Conservation (phyloP, 1,140 invertebrate genomes). For the Drosophila repletoides region DNA sequence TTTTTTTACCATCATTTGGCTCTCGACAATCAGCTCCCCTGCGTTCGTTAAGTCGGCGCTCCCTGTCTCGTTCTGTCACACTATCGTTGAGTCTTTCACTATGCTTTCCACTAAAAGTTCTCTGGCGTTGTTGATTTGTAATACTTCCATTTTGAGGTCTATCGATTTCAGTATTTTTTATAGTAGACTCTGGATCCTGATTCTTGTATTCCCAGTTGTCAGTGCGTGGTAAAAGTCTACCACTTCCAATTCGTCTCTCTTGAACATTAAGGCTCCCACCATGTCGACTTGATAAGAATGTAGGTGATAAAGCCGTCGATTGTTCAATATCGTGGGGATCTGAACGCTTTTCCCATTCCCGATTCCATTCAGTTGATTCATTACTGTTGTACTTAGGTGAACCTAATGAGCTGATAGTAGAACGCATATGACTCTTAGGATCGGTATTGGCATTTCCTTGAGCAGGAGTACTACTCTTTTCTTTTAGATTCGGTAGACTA, state of each 20-base stretch:
- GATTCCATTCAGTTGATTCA: slow-evolving; percentile 17
- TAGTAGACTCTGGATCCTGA: slow-evolving; percentile 19
- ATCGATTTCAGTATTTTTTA: slow-evolving; percentile 49
- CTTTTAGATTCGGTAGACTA: neutral
- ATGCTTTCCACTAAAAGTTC: slow-evolving; percentile 32
- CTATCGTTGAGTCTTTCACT: slow-evolving; percentile 6
- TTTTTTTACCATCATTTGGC: slow-evolving; percentile 35
- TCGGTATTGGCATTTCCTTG: neutral
- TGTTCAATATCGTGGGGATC: slow-evolving; percentile 29
- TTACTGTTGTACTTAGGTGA: neutral
- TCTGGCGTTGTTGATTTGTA: slow-evolving; percentile 23
- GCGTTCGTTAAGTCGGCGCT: slow-evolving; percentile 27
- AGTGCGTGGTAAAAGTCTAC: slow-evolving; percentile 87
- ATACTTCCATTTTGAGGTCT: slow-evolving; percentile 21
- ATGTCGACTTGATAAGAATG: slow-evolving; percentile 27
- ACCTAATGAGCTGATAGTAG: neutral
- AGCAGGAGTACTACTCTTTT: slow-evolving; percentile 9
- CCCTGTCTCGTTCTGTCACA: slow-evolving; percentile 6
- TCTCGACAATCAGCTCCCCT: neutral
- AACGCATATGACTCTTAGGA: slow-evolving; percentile 1
- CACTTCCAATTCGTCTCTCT: slow-evolving; percentile 88
- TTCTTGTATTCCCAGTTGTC: slow-evolving; percentile 85
- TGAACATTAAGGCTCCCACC: slow-evolving; percentile 28
- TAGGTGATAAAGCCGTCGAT: slow-evolving; percentile 36
- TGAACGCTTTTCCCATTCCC: slow-evolving; percentile 18